These are phyloP conservation scores for Diadema setosum DNA, from an alignment of 35 echinoderm and acorn worm genomes.

Conservation along the genomic window DNA sequence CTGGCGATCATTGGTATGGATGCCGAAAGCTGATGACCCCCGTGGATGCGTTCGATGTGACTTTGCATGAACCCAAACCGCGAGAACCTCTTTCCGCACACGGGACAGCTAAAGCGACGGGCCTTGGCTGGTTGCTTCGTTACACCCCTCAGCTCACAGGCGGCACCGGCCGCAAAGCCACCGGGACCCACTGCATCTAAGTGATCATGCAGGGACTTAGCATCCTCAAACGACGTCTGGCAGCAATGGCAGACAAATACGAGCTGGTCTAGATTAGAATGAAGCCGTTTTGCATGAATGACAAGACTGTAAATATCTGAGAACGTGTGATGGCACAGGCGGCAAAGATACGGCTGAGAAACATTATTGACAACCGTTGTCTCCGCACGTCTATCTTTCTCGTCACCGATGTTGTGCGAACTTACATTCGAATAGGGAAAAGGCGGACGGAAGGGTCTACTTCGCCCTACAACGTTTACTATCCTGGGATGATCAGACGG, in stretches of 20 bases:
- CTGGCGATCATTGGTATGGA: not conserved
- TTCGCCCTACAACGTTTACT: too few species aligned
- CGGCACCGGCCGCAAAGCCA: not conserved
- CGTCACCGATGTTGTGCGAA: too few species aligned
- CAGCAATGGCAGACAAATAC: not conserved
- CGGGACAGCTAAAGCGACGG: conserved; percentile 10
- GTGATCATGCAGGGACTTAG: not conserved
- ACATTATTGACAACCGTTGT: too few species aligned
- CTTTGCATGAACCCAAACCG: conserved; percentile 9
- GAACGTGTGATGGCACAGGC: not conserved
- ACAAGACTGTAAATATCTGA: not conserved
- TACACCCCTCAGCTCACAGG: not conserved
- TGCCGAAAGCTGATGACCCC: not conserved
- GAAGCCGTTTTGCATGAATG: not conserved
- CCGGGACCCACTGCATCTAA: not conserved
- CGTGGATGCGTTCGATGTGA: conserved; percentile 24
- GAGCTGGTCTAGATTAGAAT: not conserved
- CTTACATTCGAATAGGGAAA: too few species aligned
- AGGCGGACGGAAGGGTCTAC: too few species aligned
- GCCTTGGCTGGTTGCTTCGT: not conserved
- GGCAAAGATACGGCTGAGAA: not conserved
- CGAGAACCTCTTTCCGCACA: conserved; percentile 19
- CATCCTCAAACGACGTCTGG: not conserved
- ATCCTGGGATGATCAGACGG: too few species aligned
- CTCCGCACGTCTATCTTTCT: too few species aligned